Base-by-base conservation (phyloP, 2,113 vertebrate genomes). In the Taurulus bubalis region DNA sequence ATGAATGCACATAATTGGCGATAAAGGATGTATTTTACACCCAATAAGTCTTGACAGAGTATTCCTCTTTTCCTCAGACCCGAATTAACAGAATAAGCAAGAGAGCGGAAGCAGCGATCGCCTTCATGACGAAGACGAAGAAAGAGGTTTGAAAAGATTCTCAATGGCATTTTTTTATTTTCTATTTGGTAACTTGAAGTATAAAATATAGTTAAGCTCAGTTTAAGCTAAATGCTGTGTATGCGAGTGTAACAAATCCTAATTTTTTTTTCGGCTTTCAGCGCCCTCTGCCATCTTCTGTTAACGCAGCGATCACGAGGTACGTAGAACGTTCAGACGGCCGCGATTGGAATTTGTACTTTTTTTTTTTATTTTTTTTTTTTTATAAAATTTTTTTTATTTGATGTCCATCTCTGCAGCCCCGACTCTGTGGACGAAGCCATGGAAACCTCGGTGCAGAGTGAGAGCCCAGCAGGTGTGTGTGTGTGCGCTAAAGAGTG, bases 61-160 rank as follows among this genome's bases (percentile, higher is more conserved):
- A 14, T 55, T 30, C 2, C 16, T 82, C 18, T 75, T 30, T 11
- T 63, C 8, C 55, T 76, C 73, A 95, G 94, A 70, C 71, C 18
- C 89, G 72, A 20, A 56, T 94, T 8, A 87, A 84, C 38, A 87
- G 15, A 0, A 26, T 94, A 14, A 75, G 90, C 2, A 77, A 64
- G 75, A 91, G 77, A 74, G 89, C 91, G 15, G 92, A 95, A 65
- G 69, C 51, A 1, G 92, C 89, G 20, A 56, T 93, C 2, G 32
- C 72, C 8, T 71, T 79, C 1, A 53, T 92, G 7, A 42, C 56
- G 34, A 81, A 83, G 34, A 58, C 56, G 34, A 34, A 72, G 12
- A 34, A 72, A 26, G 77, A 89, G 92, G 94, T 95, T 53, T 24
- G 75, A 24, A n/a, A 14, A 26, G 2, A 65, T 14, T n/a, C 60